Base-by-base conservation (phyloP, 2,888 invertebrate species). In the Lissocephala sabroskyi region DNA sequence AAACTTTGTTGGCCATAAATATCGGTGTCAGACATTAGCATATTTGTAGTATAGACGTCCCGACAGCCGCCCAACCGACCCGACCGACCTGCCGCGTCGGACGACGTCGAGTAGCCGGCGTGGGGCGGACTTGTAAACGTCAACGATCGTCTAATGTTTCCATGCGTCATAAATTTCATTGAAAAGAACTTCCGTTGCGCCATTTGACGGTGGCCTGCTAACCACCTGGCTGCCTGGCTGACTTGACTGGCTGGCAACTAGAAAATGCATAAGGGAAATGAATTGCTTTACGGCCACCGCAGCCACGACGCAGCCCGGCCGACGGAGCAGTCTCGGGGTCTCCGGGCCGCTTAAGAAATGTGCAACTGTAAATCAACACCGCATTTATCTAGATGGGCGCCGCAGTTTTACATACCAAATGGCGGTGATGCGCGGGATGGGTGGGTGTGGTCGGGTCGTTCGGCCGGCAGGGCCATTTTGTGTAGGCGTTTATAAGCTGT, bases 91-190 rank as follows among this genome's bases (percentile, higher is more conserved):
- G 7, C 23, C 10, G 13, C 7, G n/a, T n/a, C n/a, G n/a, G 6
- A 13, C 42, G n/a, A 32, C 45, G 40, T 28, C 23, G n/a, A n/a
- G n/a, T n/a, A n/a, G n/a, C n/a, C n/a, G n/a, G n/a, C n/a, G n/a
- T n/a, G n/a, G n/a, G 51, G 54, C 52, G 49, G 70, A 77, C 66
- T 79, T 73, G 73, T 76, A 61, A 68, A 77, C 68, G 79, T 79
- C 79, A 70, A 74, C 70, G 71, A 67, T 75, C 79, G 77, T 70
- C 63, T 80, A 78, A 79, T 80, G 73, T 81, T 81, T 76, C 80
- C 77, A 79, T 80, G 77, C 64, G 68, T 81, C 79, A 80, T 80
- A 80, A 80, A 80, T 80, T 81, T 80, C 61, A 77, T 79, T 68
- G 79, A 79, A 78, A 79, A 76, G 77, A 64, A 73, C 73, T 78